Evolutionary conservation across 2,113 vertebrate genomes (phyloP).

Genomic region (Piprites chloris): DNA sequence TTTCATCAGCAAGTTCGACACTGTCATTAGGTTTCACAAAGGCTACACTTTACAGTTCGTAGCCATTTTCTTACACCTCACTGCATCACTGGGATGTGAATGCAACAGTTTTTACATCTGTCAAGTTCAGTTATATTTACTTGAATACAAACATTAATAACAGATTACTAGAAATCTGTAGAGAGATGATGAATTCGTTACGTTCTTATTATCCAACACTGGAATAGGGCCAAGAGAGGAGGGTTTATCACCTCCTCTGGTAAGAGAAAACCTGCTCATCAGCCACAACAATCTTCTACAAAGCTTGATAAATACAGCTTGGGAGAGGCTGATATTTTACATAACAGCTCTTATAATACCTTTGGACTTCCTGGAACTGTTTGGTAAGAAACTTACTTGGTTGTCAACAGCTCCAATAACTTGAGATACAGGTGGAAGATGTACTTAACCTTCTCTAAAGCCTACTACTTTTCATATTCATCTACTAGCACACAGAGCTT

Average conservation of each 20-base stretch:
- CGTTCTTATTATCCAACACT: background rate
- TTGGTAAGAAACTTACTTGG: background rate
- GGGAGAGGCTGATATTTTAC: background rate
- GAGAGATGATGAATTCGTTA: slow-evolving; percentile 43
- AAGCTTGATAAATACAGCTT: background rate
- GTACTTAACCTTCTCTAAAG: background rate
- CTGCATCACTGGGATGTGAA: slow-evolving; percentile 40
- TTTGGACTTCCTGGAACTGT: background rate
- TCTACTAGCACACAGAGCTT: background rate
- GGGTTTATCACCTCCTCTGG: background rate
- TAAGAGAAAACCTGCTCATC: background rate
- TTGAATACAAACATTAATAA: slow-evolving; percentile 67
- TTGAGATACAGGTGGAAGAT: background rate
- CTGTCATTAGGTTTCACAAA: slow-evolving; percentile 65
- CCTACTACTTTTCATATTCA: background rate
- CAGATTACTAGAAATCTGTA: slow-evolving; percentile 58
- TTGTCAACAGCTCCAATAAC: background rate
- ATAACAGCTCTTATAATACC: background rate
- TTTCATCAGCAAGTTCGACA: slow-evolving; percentile 67
- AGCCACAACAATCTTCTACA: background rate
- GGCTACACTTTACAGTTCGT: slow-evolving; percentile 52
- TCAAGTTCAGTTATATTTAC: slow-evolving; percentile 62
- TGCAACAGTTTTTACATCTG: slow-evolving; percentile 61
- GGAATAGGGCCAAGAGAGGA: background rate
- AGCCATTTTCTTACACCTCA: slow-evolving; percentile 46